Percentiles rank a stretch among this genome's conserved stretches.
These are phyloP conservation scores for Poeciliopsis retropinna DNA, from an alignment of 2,113 vertebrate species.

Conservation along the genomic window DNA sequence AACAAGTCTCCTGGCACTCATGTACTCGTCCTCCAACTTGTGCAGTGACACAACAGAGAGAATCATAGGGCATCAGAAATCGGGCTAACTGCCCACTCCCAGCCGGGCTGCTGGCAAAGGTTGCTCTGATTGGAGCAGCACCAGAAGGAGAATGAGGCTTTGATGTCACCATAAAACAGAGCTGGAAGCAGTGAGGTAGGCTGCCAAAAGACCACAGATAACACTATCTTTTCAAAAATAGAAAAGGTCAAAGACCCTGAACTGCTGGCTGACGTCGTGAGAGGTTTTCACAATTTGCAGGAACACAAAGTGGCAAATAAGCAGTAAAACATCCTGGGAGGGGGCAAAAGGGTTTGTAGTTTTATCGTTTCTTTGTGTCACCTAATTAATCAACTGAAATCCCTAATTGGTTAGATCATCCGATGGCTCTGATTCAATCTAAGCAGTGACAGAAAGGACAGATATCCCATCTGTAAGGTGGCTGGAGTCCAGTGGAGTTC, in stretches of 20 bases:
- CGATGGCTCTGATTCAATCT: slow-evolving; percentile 54
- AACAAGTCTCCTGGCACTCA: slow-evolving; percentile 55
- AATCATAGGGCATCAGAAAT: slow-evolving; percentile 59
- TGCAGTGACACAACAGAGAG: slow-evolving; percentile 56
- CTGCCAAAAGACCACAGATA: slow-evolving; percentile 50
- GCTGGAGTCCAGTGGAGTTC: slow-evolving; percentile 27
- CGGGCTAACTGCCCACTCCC: slow-evolving; percentile 62
- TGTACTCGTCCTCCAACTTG: slow-evolving; percentile 53
- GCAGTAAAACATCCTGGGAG: slow-evolving; percentile 61
- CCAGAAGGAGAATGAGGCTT: slow-evolving; percentile 66
- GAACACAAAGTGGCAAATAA: slow-evolving; percentile 44
- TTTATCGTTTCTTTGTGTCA: slow-evolving; percentile 61
- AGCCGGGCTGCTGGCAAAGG: slow-evolving; percentile 53
- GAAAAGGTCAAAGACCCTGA: slow-evolving; percentile 64
- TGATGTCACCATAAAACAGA: slow-evolving; percentile 57
- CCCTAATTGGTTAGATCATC: slow-evolving; percentile 73
- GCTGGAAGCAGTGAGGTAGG: slow-evolving; percentile 55
- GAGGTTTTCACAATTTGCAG: slow-evolving; percentile 53
- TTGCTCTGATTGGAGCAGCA: slow-evolving; percentile 59
- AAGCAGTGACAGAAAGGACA: slow-evolving; percentile 42
- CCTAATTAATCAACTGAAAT: slow-evolving; percentile 64
- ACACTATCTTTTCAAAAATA: slow-evolving; percentile 63
- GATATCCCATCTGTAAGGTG: slow-evolving; percentile 25
- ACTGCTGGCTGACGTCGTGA: slow-evolving; percentile 45
- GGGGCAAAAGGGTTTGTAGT: slow-evolving; percentile 30